Base-by-base conservation (phyloP, 1,140 invertebrate genomes). In the Drosophila baimaii region DNA sequence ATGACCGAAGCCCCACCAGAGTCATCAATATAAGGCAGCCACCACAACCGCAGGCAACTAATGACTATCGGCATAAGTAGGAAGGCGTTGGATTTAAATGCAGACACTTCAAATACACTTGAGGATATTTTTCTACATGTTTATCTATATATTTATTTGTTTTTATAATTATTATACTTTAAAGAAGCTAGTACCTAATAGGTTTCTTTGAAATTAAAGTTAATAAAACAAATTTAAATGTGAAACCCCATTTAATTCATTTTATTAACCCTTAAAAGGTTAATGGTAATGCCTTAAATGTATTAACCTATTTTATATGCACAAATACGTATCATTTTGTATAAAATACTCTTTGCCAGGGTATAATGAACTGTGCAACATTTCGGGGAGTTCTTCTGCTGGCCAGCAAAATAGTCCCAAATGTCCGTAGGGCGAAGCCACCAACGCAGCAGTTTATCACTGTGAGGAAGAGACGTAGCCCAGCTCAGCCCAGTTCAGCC, bases 401-500 rank as follows among this genome's bases (percentile, higher is more conserved):
- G 54, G 17, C 73, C 62, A 66, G 47, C 33, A 51, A 68, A 66
- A 76, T 76, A 76, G 62, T 68, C 33, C 56, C 70, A 73, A 73
- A 54, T 68, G 72, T 76, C 62, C 62, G 51, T 59, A 41, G 27
- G 49, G 54, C 62, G 39, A 59, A 54, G 73, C 52, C 73, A 65
- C 72, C 61, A 52, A 39, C 62, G 62, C 73, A 66, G 63, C 73
- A 77, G 62, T 77, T 77, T 77, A 77, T 77, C 73, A 77, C 66
- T 76, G 68, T 33, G 65, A 57, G 51, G 19, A 33, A 49, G 44
- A 52, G 19, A 52, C 29, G 13, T 21, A 39, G 41, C 25, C 23
- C 46, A 21, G 41, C 25, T 17, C 46, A 21, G 49, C 19, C 25
- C 33, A 29, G 61, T 12, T 31, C 29, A 21, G 63, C 17, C 66